Base-by-base conservation (phyloP, 2,888 invertebrate genomes). In the Ectemnius continuus region DNA sequence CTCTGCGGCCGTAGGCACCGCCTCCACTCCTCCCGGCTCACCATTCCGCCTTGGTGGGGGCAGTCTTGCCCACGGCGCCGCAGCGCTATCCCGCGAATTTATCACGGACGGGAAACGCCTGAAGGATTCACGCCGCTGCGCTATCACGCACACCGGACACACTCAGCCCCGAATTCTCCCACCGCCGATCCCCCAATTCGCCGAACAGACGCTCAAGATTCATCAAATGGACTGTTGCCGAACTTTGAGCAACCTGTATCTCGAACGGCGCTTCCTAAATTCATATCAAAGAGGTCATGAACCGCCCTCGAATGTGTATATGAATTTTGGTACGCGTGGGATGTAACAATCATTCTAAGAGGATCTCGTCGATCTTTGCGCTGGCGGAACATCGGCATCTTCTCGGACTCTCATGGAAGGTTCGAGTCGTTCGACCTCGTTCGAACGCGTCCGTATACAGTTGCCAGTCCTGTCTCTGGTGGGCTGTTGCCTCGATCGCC, bases 371-470 rank as follows among this genome's bases (percentile, higher is more conserved):
- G 47, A 36, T 36, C 8, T 36, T 62, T 58, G 61, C 68, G 20
- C 46, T 47, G 18, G 36, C 57, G 47, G 61, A 60, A 56, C 28
- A 47, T 46, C 60, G 46, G 18, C 56, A 63, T 76, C 63, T 56
- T 76, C 63, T 52, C 63, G 61, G 20, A 45, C 59, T 69, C 64
- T 69, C 69, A 61, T 78, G 70, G 82, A 82, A 82, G 73, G 70
- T 83, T 83, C 84, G 85, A 84, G 83, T 73, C 74, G 75, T 82
- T 76, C 80, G 83, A 80, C 83, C 83, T 84, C 78, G 74, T 82
- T 83, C 73, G 57, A 48, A 63, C 68, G 66, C 67, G 61, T 59
- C 67, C 58, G 75, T 67, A 61, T 69, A 57, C 66, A 73, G 73
- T 72, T 46, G 67, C 61, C 69, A 69, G 68, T 73, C 61, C 61